phyloP scores from a whole-genome alignment of 2,888 invertebrate species.

The Lasioglossum marginatum region DNA sequence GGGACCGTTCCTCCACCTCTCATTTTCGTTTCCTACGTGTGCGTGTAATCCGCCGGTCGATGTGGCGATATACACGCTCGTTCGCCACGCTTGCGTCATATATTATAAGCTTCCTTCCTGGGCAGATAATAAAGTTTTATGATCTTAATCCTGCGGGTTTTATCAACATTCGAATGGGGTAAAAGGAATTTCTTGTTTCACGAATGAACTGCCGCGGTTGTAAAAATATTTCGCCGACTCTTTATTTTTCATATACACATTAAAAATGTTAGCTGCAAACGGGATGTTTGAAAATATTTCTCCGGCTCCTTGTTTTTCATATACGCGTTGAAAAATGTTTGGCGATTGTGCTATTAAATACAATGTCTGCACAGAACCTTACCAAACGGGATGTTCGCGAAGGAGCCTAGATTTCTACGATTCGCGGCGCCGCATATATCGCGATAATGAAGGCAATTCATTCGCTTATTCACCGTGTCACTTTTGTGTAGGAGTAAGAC shows the following conservation, averaged over 20 bases:
- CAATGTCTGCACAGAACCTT: no score
- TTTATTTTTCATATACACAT: no score
- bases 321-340: no score
- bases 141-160: constrained; percentile 23
- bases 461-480: constrained; percentile 69
- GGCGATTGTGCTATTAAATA: no score
- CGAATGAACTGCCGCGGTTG: neutral
- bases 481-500: constrained; percentile 70
- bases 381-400: neutral
- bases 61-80: constrained; percentile 24
- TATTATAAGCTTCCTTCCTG: neutral
- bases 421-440: constrained; percentile 66
- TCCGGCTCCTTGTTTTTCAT: no score
- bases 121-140: constrained; percentile 30
- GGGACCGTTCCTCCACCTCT: constrained; percentile 21
- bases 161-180: neutral
- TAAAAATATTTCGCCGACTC: neutral
- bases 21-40: neutral
- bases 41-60: neutral
- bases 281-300: no score
- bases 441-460: constrained; percentile 69
- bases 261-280: no score
- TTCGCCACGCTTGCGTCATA: constrained; percentile 24
- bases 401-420: constrained; percentile 52
- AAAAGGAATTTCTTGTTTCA: neutral